Conservation (phyloP, 2,888 invertebrate species). For the Ornithoptera priamus region DNA sequence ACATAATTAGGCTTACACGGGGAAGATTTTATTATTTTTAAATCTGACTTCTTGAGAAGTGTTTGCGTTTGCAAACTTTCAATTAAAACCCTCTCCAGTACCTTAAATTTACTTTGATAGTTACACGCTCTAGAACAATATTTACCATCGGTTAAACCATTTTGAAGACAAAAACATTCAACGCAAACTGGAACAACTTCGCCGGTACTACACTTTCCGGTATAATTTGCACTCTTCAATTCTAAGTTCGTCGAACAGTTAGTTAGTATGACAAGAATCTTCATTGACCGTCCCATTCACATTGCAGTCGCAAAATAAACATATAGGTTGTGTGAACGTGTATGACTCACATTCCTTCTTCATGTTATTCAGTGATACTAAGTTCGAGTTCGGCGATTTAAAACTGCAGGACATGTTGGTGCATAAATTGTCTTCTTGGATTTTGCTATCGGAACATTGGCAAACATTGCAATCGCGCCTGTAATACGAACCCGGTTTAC, state of each 20-base stretch:
- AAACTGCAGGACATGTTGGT: constrained; percentile 17
- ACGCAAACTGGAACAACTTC: constrained; percentile 61
- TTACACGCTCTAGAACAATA: constrained; percentile 62
- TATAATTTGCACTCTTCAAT: constrained; percentile 41
- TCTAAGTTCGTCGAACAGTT: constrained; percentile 51
- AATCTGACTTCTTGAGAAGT: constrained; percentile 44
- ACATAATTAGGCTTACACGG: constrained; percentile 54
- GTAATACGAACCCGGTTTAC: constrained; percentile 56
- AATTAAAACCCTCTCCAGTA: constrained; percentile 54
- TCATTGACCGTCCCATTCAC: constrained; percentile 51
- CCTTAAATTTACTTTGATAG: constrained; percentile 49
- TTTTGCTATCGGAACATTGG: constrained; percentile 53
- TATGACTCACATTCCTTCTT: constrained; percentile 47
- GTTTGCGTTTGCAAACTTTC: constrained; percentile 39
- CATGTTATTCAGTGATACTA: constrained; percentile 40
- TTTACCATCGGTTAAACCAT: constrained; percentile 45
- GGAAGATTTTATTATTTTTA: constrained; percentile 40
- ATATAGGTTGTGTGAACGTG: constrained; percentile 55
- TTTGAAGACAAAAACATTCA: constrained; percentile 61
- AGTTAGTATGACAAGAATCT: constrained; percentile 53
- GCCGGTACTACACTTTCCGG: constrained; percentile 50
- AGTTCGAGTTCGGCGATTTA: constrained; percentile 31
- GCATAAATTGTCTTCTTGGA: constrained; percentile 49
- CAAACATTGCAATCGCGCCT: constrained; percentile 60
- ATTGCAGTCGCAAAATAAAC: constrained; percentile 63